These are phyloP conservation scores for Scaptomyza reducta DNA, from an alignment of 2,888 invertebrate species.

Conservation along the genomic window DNA sequence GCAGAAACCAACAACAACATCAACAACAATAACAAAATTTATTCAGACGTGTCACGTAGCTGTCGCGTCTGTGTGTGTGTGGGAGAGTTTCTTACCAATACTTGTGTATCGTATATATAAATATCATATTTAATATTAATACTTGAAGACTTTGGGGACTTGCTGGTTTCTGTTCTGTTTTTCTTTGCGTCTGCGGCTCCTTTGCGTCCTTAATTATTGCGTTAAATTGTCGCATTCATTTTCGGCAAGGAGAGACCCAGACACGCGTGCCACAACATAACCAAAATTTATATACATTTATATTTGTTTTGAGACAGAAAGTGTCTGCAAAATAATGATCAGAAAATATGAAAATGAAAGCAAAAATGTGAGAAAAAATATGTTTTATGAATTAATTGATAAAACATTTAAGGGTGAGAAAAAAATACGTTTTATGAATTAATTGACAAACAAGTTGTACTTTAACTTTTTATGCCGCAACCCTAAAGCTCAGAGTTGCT, in stretches of 20 bases:
- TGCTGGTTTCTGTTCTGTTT: background rate
- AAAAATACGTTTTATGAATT: background rate
- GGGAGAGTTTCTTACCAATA: conserved; percentile 24
- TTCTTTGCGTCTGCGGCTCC: background rate
- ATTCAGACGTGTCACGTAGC: conserved; percentile 68
- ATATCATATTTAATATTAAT: conserved; percentile 28
- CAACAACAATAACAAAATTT: conserved; percentile 44
- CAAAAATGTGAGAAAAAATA: background rate
- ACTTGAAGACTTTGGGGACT: background rate
- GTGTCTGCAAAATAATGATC: conserved; percentile 7
- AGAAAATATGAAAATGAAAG: background rate
- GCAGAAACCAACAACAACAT: background rate
- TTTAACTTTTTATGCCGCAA: too few species aligned
- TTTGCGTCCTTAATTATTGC: conserved; percentile 49
- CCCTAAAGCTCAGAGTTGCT: conserved; percentile 9
- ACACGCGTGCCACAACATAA: conserved; percentile 43
- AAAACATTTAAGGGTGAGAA: too few species aligned
- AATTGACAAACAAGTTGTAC: too few species aligned
- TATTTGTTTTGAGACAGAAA: conserved; percentile 5
- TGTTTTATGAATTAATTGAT: background rate
- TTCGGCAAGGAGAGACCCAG: conserved; percentile 20
- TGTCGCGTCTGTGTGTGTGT: background rate
- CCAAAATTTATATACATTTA: conserved; percentile 7
- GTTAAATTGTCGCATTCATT: conserved; percentile 33
- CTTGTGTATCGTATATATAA: conserved; percentile 6